These are phyloP conservation scores for Capromys pilorides DNA, from an alignment of 2,797 vertebrate species.

Conservation along the genomic window DNA sequence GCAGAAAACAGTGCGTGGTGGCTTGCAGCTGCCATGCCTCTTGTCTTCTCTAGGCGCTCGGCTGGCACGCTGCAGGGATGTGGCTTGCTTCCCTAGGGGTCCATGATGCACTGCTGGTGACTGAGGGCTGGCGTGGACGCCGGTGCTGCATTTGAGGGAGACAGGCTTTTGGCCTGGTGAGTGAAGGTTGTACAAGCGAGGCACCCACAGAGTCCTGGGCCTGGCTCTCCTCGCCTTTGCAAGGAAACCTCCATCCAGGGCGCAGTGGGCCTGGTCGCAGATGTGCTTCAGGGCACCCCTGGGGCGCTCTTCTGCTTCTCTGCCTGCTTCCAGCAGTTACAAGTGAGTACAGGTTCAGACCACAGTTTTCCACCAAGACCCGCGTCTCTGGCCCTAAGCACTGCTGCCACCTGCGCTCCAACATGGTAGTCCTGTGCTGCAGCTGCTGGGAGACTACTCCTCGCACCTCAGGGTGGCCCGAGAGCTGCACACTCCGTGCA, in stretches of 20 bases:
- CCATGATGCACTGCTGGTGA: neutral
- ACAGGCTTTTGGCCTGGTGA: neutral
- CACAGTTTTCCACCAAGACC: neutral
- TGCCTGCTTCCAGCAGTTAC: neutral
- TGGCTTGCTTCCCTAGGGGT: neutral
- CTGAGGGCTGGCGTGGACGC: neutral
- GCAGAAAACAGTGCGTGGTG: neutral
- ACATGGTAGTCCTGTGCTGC: conserved; percentile 23
- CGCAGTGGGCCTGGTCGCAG: neutral
- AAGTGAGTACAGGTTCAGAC: neutral
- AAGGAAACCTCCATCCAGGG: neutral
- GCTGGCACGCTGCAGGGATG: neutral
- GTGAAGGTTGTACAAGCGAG: neutral
- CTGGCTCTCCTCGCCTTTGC: neutral
- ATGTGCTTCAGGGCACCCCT: neutral
- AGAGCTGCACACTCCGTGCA: neutral
- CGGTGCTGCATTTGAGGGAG: neutral
- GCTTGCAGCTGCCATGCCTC: neutral
- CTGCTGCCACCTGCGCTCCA: neutral
- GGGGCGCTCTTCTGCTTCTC: neutral
- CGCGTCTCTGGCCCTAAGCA: neutral
- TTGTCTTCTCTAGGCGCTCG: neutral
- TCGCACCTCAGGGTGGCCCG: conserved; percentile 74
- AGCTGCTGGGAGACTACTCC: conserved; percentile 74
- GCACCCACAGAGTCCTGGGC: neutral